phyloP scores from a whole-genome alignment of 1,140 invertebrate genomes.

The Zaprionus ornatus region DNA sequence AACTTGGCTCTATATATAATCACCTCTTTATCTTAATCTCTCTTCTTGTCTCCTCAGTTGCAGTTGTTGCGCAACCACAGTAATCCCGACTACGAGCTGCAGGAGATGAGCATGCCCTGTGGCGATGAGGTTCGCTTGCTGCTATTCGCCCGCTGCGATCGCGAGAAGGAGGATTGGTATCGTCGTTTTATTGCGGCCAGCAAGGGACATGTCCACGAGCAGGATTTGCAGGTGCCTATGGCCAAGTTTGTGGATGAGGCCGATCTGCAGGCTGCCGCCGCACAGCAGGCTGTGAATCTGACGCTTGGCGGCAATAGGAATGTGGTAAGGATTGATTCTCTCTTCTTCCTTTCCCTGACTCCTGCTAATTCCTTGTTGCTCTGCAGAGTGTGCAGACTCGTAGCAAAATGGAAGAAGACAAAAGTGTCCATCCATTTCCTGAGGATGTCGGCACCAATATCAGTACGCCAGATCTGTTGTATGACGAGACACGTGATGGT shows the following conservation, averaged over 20 bases:
- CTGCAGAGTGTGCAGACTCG: slow-evolving; percentile 1
- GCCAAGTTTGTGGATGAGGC: slow-evolving; percentile 64
- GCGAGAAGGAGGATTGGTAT: slow-evolving; percentile 95
- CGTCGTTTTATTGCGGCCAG: slow-evolving; percentile 77
- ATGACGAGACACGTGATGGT: slow-evolving; percentile 49
- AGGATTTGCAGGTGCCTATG: slow-evolving; percentile 70
- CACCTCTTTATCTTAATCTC: neutral
- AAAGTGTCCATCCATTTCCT: slow-evolving; percentile 11
- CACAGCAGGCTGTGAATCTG: slow-evolving; percentile 54
- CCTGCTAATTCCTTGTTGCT: too few relatives aligned
- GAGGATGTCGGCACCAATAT: slow-evolving; percentile 47
- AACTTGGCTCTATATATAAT: neutral
- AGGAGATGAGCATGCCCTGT: slow-evolving; percentile 66
- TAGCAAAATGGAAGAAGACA: slow-evolving; percentile 14
- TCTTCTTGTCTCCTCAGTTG: slow-evolving; percentile 45
- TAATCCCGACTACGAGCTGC: slow-evolving; percentile 69
- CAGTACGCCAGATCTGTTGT: slow-evolving; percentile 46
- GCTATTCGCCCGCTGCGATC: slow-evolving; percentile 91
- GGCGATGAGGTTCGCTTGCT: slow-evolving; percentile 84
- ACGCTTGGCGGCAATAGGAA: slow-evolving; percentile 19
- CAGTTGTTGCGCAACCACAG: slow-evolving; percentile 58
- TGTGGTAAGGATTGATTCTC: neutral
- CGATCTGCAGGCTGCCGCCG: slow-evolving; percentile 71
- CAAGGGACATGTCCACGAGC: slow-evolving; percentile 67
- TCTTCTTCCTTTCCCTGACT: neutral